These are phyloP conservation scores for Thamnaconus septentrionalis DNA, from an alignment of 2,113 vertebrate species.

Conservation along the genomic window DNA sequence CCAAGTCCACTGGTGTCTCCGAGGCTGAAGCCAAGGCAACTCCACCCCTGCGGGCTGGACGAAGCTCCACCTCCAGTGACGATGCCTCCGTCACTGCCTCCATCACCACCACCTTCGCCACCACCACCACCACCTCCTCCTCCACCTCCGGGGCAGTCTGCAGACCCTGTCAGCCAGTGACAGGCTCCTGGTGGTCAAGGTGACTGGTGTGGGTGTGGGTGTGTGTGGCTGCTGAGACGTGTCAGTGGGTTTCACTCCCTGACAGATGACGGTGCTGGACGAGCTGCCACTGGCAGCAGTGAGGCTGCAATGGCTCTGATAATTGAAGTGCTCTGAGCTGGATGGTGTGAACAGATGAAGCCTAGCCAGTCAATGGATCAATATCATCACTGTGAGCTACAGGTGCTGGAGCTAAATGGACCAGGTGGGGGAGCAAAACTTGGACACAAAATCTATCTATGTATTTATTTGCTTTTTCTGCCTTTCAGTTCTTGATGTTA, in stretches of 20 bases:
- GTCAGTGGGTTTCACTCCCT: slow-evolving; percentile 64
- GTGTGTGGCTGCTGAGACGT: slow-evolving; percentile 48
- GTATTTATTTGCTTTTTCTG: too few relatives aligned
- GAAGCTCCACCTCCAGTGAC: too few relatives aligned
- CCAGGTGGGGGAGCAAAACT: slow-evolving; percentile 43
- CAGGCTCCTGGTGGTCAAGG: slow-evolving; percentile 68
- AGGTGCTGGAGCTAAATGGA: slow-evolving; percentile 64
- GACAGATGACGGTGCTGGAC: slow-evolving; percentile 75
- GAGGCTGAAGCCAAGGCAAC: too few relatives aligned
- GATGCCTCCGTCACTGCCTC: too few relatives aligned
- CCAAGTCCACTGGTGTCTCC: too few relatives aligned
- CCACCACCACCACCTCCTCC: too few relatives aligned
- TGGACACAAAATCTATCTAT: slow-evolving; percentile 5
- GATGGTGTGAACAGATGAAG: slow-evolving; percentile 72
- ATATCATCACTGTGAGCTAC: slow-evolving; percentile 71
- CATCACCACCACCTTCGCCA: too few relatives aligned
- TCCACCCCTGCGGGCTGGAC: too few relatives aligned
- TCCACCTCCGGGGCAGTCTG: slow-evolving; percentile 16
- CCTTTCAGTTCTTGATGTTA: too few relatives aligned
- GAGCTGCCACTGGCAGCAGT: slow-evolving; percentile 69
- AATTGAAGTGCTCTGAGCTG: slow-evolving; percentile 76
- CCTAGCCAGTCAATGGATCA: slow-evolving; percentile 69
- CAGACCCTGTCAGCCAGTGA: slow-evolving; percentile 50
- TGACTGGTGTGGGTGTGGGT: slow-evolving; percentile 73
- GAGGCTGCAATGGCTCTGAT: slow-evolving; percentile 72